Evolutionary conservation across 2,888 invertebrate genomes (phyloP).

Genomic region (Andrena camellia): DNA sequence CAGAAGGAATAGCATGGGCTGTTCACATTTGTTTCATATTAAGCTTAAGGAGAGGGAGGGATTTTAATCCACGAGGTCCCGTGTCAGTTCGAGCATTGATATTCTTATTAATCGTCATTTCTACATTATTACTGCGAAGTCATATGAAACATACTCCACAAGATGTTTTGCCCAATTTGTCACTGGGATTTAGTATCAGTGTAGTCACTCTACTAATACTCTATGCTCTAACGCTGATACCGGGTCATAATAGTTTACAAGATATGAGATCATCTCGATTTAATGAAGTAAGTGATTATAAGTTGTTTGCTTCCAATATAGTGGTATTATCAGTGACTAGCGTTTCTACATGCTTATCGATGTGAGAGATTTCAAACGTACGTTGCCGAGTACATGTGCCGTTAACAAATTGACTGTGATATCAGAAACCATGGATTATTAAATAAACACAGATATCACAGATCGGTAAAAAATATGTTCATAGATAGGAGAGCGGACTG

Average conservation of each 20-base stretch:
- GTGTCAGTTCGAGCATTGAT: slow-evolving; percentile 88
- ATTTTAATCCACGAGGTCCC: slow-evolving; percentile 91
- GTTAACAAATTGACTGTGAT: slow-evolving; percentile 54
- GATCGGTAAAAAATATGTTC: slow-evolving; percentile 67
- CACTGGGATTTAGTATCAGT: slow-evolving; percentile 88
- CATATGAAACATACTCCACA: slow-evolving; percentile 84
- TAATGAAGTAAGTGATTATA: slow-evolving; percentile 58
- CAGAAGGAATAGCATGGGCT: slow-evolving; percentile 92
- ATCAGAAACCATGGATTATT: slow-evolving; percentile 61
- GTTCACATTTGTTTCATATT: slow-evolving; percentile 92
- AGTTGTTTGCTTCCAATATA: slow-evolving; percentile 46
- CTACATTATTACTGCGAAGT: slow-evolving; percentile 87
- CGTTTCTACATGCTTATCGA: slow-evolving; percentile 49
- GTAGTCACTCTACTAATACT: slow-evolving; percentile 88
- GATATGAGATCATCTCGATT: slow-evolving; percentile 80
- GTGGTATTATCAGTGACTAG: slow-evolving; percentile 46
- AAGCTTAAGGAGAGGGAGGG: slow-evolving; percentile 88
- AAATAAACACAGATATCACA: slow-evolving; percentile 59
- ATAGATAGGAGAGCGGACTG: slow-evolving; percentile 88
- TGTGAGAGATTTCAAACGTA: slow-evolving; percentile 43
- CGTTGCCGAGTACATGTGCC: slow-evolving; percentile 27
- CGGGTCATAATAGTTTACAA: slow-evolving; percentile 85
- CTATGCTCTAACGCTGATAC: slow-evolving; percentile 91
- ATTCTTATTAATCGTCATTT: slow-evolving; percentile 89
- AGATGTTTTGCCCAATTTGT: slow-evolving; percentile 82